A percentile compares a stretch with the other conserved stretches of the same genome.
Evolutionary conservation across 2,888 invertebrate genomes (phyloP).

Genomic region (Pyralis farinalis): DNA sequence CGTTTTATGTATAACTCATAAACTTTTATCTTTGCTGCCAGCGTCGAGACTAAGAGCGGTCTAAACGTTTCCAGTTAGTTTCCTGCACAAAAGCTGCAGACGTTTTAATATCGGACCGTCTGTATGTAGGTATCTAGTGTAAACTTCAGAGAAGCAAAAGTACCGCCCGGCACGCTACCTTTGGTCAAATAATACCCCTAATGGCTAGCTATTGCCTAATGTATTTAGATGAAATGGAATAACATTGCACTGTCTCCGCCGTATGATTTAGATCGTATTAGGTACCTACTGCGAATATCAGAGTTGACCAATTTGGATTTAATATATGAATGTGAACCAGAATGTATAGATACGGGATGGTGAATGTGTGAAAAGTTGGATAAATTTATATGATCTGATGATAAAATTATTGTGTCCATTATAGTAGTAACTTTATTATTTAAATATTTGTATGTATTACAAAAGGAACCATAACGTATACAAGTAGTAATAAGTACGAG

Average conservation of each 20-base stretch:
- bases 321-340: no score
- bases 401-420: no score
- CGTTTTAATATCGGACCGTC: constrained; percentile 69
- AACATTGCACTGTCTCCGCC: constrained; percentile 47
- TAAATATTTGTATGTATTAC: no score
- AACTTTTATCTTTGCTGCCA: constrained; percentile 71
- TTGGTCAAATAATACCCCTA: constrained; percentile 75
- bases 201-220: constrained; percentile 76
- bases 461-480: no score
- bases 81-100: constrained; percentile 61
- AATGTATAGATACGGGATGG: no score
- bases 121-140: constrained; percentile 54
- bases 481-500: no score
- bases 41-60: constrained; percentile 46
- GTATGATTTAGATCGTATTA: constrained; percentile 62
- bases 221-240: constrained; percentile 72
- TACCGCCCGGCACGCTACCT: constrained; percentile 69
- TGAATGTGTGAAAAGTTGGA: no score
- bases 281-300: constrained; percentile 30
- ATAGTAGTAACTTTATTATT: no score
- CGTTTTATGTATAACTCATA: constrained; percentile 79
- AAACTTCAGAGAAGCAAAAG: constrained; percentile 69
- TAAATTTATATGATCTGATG: no score
- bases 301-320: no score
- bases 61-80: constrained; percentile 19